Conservation (phyloP, 2,797 vertebrate species). For the Uromys caudimaculatus region DNA sequence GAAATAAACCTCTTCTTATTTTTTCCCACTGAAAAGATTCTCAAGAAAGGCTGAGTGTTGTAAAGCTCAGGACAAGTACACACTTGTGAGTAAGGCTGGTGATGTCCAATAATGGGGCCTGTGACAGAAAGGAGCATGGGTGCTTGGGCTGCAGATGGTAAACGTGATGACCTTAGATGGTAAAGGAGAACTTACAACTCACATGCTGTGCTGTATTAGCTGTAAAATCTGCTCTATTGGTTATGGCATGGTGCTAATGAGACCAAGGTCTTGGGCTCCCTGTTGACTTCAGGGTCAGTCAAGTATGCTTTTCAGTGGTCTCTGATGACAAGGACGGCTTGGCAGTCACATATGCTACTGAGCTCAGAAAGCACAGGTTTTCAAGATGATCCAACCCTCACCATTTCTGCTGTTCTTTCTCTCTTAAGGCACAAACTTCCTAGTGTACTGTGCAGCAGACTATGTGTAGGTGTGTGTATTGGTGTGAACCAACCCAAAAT, state of each 20-base stretch:
- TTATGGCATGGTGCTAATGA: constrained; percentile 60
- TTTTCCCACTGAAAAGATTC: background rate
- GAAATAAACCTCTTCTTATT: background rate
- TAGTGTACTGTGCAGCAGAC: background rate
- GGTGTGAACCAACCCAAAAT: background rate
- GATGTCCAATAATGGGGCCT: background rate
- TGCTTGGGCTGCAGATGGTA: background rate
- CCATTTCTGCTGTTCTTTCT: background rate
- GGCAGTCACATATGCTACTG: background rate
- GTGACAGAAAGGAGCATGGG: background rate
- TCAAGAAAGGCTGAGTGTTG: background rate
- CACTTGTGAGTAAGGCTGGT: background rate
- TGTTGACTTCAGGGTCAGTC: background rate
- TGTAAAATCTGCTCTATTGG: constrained; percentile 53
- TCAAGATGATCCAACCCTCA: background rate
- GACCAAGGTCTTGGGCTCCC: background rate
- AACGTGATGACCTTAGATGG: constrained; percentile 13
- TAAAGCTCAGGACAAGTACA: background rate
- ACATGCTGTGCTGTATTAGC: constrained; percentile 37
- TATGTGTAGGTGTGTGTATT: no score
- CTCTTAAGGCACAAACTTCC: background rate
- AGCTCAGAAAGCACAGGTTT: background rate
- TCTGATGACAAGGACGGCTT: constrained; percentile 16
- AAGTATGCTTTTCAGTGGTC: background rate
- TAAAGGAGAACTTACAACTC: constrained; percentile 42